These are phyloP conservation scores for Cyanoramphus novaezelandiae DNA, from an alignment of 2,113 vertebrate genomes.

Conservation along the genomic window DNA sequence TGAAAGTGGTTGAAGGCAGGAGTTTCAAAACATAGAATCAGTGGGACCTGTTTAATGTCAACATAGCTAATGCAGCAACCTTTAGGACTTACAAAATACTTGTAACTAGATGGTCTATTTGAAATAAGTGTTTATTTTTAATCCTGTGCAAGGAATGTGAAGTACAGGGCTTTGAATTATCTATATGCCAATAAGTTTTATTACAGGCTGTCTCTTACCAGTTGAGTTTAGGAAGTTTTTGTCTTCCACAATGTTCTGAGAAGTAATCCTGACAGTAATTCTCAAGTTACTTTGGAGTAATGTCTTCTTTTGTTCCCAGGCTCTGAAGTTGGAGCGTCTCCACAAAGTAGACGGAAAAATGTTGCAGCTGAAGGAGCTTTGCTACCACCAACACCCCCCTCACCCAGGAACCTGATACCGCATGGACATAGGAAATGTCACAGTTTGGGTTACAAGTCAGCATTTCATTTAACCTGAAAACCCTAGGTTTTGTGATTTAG, in stretches of 20 bases:
- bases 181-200: not conserved
- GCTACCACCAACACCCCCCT: slow-evolving; percentile 89
- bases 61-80: not conserved
- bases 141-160: not conserved
- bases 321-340: slow-evolving; percentile 88
- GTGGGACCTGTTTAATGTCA: not conserved
- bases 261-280: not conserved
- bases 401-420: slow-evolving; percentile 90
- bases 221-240: not conserved
- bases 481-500: not conserved
- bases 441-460: slow-evolving; percentile 97
- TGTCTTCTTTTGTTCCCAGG: slow-evolving; percentile 67
- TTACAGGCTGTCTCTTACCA: not conserved
- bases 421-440: slow-evolving; percentile 97
- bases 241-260: not conserved
- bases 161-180: not conserved
- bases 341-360: slow-evolving; percentile 86
- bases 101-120: not conserved
- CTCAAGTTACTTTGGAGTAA: not conserved
- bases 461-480: not conserved
- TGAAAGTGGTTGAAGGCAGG: not conserved
- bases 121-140: not conserved
- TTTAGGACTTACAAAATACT: not conserved
- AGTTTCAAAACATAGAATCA: not conserved
- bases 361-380: slow-evolving; percentile 81